These are phyloP conservation scores for Caenorhabditis afra DNA, from an alignment of 2,888 invertebrate species.

Conservation along the genomic window DNA sequence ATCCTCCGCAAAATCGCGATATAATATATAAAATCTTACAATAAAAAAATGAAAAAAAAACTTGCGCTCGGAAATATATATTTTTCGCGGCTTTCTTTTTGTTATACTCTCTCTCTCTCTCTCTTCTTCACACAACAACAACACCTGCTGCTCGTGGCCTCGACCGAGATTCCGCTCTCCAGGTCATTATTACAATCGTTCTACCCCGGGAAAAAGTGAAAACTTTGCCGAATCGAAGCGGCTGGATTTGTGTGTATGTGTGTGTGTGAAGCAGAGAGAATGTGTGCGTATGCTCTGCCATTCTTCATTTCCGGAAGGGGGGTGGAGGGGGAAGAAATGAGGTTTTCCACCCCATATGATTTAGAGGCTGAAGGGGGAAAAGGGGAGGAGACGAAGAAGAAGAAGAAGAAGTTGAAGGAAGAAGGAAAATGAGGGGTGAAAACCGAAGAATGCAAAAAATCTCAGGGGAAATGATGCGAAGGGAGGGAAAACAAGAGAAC, in stretches of 20 bases:
- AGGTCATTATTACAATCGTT: conserved; percentile 54
- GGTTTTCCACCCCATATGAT: conserved; percentile 35
- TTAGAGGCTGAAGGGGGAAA: conserved; percentile 20
- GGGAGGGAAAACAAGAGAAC: neutral
- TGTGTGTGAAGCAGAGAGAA: no score
- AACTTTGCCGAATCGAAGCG: neutral
- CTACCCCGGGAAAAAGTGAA: neutral
- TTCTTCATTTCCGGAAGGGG: conserved; percentile 42
- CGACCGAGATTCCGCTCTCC: conserved; percentile 3
- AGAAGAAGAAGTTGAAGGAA: neutral
- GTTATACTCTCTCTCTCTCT: neutral
- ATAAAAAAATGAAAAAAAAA: no score
- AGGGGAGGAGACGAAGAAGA: conserved; percentile 1
- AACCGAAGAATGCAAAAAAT: neutral
- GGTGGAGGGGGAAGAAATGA: conserved; percentile 16
- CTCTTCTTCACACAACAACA: conserved; percentile 11
- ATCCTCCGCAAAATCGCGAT: neutral
- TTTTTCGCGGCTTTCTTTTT: neutral
- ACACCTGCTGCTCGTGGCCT: conserved; percentile 46
- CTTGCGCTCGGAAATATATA: no score
- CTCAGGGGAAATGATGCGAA: neutral
- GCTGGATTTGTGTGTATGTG: no score
- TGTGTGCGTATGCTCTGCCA: conserved; percentile 5
- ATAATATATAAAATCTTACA: no score
- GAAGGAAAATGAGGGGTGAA: neutral